Evolutionary conservation across 2,888 invertebrate species (phyloP).

Genomic region (Beris chalybata): DNA sequence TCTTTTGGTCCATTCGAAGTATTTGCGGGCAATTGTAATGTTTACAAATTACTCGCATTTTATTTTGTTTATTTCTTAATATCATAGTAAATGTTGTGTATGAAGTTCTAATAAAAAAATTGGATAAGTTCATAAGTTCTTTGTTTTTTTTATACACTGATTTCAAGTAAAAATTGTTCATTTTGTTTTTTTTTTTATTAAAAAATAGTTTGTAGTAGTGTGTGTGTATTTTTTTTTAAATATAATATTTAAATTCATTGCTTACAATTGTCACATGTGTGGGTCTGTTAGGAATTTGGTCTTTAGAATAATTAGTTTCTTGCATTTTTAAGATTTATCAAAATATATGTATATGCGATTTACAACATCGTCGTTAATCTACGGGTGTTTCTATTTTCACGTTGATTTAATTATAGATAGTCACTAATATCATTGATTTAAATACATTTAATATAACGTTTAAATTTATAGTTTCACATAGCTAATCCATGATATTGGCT

Average conservation of each 20-base stretch:
- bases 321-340: neutral
- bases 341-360: conserved; percentile 10
- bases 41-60: conserved; percentile 22
- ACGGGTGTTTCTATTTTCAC: conserved; percentile 11
- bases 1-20: conserved; percentile 34
- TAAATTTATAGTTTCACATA: too few relatives aligned
- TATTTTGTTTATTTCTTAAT: conserved; percentile 11
- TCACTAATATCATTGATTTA: too few relatives aligned
- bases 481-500: conserved; percentile 35
- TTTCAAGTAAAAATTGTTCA: conserved; percentile 10
- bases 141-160: conserved; percentile 6
- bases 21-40: conserved; percentile 23
- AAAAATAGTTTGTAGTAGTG: too few relatives aligned
- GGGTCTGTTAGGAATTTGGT: conserved; percentile 30
- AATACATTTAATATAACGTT: too few relatives aligned
- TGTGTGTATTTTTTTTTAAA: neutral
- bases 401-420: neutral
- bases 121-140: conserved; percentile 27
- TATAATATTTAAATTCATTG: conserved; percentile 22
- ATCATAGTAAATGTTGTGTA: conserved; percentile 26
- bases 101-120: conserved; percentile 20
- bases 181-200: neutral
- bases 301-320: conserved; percentile 26
- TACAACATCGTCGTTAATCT: conserved; percentile 19
- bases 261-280: conserved; percentile 25